Evolutionary conservation across 2,797 vertebrate species (phyloP), one percentile per base, ranked within the genome.

Genomic region (Acanthis flammea): DNA sequence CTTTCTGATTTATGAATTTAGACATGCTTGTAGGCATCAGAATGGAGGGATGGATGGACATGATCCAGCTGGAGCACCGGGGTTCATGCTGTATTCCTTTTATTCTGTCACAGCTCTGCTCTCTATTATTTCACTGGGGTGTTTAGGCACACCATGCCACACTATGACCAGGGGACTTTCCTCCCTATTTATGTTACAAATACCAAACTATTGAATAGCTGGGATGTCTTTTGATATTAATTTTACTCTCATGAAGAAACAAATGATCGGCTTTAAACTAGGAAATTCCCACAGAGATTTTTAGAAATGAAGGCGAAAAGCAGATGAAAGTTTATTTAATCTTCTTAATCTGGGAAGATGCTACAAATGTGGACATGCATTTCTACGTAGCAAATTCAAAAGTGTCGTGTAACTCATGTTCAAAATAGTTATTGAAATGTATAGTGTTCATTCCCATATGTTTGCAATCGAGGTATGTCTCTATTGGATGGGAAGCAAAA

Each of bases 391-490:
- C 50, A 90, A 95, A 92, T 88, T 92, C 92, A 88, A 88, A 92
- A 53, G 45, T 92, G 63, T 85, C 89, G 62, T 81, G 84, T 80
- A 95, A 79, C 87, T 97, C 90, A 54, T 74, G 86, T 92, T 97
- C 96, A 96, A 95, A 97, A 96, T 86, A 93, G 83, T 88, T 92
- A 97, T 96, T 92, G 95, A 95, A 97, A 96, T 91, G 86, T 95
- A 67, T 95, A 96, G 94, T 96, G 95, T 97, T 97, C 97, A 4
- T 70, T 81, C 51, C 63, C 97, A 97, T 97, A 87, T 98, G 97
- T 97, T 98, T 97, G 96, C 96, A 97, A 97, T 98, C 14, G 93
- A 98, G 97, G 97, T 98, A 97, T 67, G 89, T 94, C 87, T 97
- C 86, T 80, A 90, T 94, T 74, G 68, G 88, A 98, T 95, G 95